phyloP scores from a whole-genome alignment of 2,888 invertebrate genomes.

The Apodemia mormo region DNA sequence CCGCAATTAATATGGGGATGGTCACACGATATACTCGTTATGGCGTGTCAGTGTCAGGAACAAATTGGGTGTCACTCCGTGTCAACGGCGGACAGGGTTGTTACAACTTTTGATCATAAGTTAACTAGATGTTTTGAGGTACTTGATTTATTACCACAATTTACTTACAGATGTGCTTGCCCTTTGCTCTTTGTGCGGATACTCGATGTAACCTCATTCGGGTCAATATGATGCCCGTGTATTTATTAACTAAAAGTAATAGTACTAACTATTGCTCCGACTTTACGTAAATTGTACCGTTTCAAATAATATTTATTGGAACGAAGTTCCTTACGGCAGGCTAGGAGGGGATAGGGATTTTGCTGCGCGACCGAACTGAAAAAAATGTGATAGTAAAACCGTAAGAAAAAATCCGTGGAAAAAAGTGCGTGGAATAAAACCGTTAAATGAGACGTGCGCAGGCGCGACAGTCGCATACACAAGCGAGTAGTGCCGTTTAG shows the following conservation, averaged over 20 bases:
- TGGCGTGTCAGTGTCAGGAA: slow-evolving; percentile 42
- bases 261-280: too few species aligned
- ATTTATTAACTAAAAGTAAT: not conserved
- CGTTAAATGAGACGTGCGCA: too few species aligned
- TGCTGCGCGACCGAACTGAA: too few species aligned
- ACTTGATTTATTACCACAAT: slow-evolving; percentile 23
- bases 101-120: slow-evolving; percentile 52
- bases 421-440: too few species aligned
- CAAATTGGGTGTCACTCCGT: slow-evolving; percentile 65
- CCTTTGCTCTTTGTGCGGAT: not conserved
- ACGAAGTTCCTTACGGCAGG: too few species aligned
- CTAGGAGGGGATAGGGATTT: too few species aligned
- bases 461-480: too few species aligned
- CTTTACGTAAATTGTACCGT: too few species aligned
- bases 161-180: not conserved
- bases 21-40: slow-evolving; percentile 44
- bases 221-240: not conserved
- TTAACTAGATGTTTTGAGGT: slow-evolving; percentile 29
- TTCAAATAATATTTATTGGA: too few species aligned
- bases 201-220: not conserved
- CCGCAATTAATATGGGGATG: slow-evolving; percentile 35
- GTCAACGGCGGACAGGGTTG: slow-evolving; percentile 47
- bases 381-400: too few species aligned
- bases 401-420: too few species aligned
- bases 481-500: too few species aligned